These are phyloP conservation scores for Pecten maximus DNA, from an alignment of 2,888 invertebrate genomes.

Conservation along the genomic window DNA sequence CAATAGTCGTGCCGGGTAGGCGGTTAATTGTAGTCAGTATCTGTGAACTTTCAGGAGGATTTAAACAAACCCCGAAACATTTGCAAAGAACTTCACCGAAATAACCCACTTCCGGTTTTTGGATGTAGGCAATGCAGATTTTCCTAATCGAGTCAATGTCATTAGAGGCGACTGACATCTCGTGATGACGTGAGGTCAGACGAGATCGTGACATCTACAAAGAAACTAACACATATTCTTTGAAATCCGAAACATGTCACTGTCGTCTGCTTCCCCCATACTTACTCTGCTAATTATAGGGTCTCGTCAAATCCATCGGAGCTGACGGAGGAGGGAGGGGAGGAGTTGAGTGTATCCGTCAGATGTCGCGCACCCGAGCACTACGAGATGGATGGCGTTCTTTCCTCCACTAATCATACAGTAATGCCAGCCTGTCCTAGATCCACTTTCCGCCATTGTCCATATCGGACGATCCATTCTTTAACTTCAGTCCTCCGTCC, in stretches of 20 bases:
- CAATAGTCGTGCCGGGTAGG: too few relatives aligned
- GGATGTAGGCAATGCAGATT: not conserved
- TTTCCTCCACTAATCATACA: constrained; percentile 2
- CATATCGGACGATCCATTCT: constrained; percentile 10
- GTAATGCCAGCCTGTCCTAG: not conserved
- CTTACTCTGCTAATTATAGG: constrained; percentile 32
- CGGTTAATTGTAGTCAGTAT: too few relatives aligned
- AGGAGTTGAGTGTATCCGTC: constrained; percentile 3
- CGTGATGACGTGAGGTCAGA: constrained; percentile 25
- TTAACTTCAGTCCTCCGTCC: constrained; percentile 6
- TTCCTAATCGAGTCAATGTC: not conserved
- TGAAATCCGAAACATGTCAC: constrained; percentile 22
- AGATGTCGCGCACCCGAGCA: constrained; percentile 32
- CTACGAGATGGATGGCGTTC: constrained; percentile 20
- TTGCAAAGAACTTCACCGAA: not conserved
- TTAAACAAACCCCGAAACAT: too few relatives aligned
- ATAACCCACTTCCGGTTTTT: not conserved
- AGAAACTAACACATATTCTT: constrained; percentile 1
- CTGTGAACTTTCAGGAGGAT: too few relatives aligned
- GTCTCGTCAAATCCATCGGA: not conserved
- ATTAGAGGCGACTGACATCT: constrained; percentile 9
- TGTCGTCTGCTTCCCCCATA: not conserved
- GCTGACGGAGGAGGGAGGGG: constrained; percentile 35
- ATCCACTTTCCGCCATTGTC: constrained; percentile 25
- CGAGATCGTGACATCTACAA: constrained; percentile 20